Evolutionary conservation across 2,113 vertebrate genomes (phyloP), one percentile per base, ranked within the genome.

Genomic region (Protobothrops flavoviridis): DNA sequence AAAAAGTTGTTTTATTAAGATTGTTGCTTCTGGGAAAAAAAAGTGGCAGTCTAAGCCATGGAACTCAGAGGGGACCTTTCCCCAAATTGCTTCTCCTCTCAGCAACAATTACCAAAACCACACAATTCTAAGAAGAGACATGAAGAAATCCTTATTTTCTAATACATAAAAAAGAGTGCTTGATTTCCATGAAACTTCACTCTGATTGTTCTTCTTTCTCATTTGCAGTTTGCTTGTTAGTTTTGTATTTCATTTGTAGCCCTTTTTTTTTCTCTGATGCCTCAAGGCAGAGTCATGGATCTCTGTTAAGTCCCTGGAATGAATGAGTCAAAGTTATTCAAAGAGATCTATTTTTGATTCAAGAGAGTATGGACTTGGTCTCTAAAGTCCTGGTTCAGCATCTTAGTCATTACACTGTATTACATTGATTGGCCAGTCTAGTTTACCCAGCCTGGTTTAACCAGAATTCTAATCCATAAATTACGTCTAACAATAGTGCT

Each of bases 41-140:
- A 33, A 56, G 33, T 39, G 33, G 33, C 3, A 59, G 2, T 33
- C 88, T 45, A 59, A 59, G 13, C n/a, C 33, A 39, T 89, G 26
- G 11, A 24, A 8, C 20, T 43, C 74, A 33, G 3, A 43, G 20
- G 33, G 33, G 74, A 81, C 7, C 17, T 43, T 81, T 20, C 7
- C 33, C 20, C 33, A 39, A 39, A 81, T 81, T 43, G 33, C 33
- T 94, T 89, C 24, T 87, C 12, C 45, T 87, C 50, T 87, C 11
- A 48, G 12, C 21, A 87, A 56, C 88, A 55, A 33, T n/a, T 43
- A 33, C 4, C 88, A 12, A 56, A 89, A 39, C 55, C n/a, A 33
- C 33, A 39, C 20, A 39, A 56, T 94, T 89, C n/a, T 0, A 93
- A 95, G n/a, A 92, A 94, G 69, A 81, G 93, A 59, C 9, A 90